A percentile compares a stretch with the other conserved stretches of the same genome.
phyloP scores from a whole-genome alignment of 2,888 invertebrate species.

The Scaptomyza tumidula region DNA sequence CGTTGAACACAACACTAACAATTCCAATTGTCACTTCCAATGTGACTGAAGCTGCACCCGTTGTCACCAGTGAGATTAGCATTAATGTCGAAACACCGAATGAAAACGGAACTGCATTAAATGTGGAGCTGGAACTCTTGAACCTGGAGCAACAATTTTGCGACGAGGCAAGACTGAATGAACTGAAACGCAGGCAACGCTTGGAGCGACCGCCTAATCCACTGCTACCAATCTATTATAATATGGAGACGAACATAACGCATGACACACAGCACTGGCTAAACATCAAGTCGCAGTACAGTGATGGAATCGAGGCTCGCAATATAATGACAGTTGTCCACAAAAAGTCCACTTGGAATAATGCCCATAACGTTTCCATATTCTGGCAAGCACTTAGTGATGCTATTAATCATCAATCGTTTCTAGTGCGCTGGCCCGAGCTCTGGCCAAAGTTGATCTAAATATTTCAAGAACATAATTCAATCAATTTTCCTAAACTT shows the following conservation, averaged over 20 bases:
- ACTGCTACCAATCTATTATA: slow-evolving; percentile 44
- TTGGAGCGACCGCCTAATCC: slow-evolving; percentile 47
- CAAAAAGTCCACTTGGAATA: slow-evolving; percentile 32
- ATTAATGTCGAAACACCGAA: slow-evolving; percentile 26
- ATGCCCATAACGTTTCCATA: slow-evolving; percentile 52
- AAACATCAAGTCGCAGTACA: slow-evolving; percentile 79
- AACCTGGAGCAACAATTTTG: slow-evolving; percentile 78
- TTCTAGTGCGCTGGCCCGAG: slow-evolving; percentile 64
- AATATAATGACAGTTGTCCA: slow-evolving; percentile 25
- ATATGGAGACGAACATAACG: slow-evolving; percentile 25
- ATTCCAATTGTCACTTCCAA: slow-evolving; percentile 34
- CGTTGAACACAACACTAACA: slow-evolving; percentile 18
- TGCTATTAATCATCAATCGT: slow-evolving; percentile 65
- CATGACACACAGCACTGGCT: slow-evolving; percentile 70
- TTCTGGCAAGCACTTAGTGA: slow-evolving; percentile 79
- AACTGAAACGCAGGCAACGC: slow-evolving; percentile 51
- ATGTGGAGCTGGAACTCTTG: slow-evolving; percentile 81
- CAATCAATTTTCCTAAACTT: slow-evolving; percentile 14
- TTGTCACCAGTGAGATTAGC: slow-evolving; percentile 7
- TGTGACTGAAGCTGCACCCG: slow-evolving; percentile 40
- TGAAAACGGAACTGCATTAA: slow-evolving; percentile 64
- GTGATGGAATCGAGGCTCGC: slow-evolving; percentile 49
- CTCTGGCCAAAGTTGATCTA: slow-evolving; percentile 62
- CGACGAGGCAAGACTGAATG: slow-evolving; percentile 73
- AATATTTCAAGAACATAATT: slow-evolving; percentile 14